Evolutionary conservation across 2,113 vertebrate genomes (phyloP).

Genomic region (Rhinopomastus cyanomelas): DNA sequence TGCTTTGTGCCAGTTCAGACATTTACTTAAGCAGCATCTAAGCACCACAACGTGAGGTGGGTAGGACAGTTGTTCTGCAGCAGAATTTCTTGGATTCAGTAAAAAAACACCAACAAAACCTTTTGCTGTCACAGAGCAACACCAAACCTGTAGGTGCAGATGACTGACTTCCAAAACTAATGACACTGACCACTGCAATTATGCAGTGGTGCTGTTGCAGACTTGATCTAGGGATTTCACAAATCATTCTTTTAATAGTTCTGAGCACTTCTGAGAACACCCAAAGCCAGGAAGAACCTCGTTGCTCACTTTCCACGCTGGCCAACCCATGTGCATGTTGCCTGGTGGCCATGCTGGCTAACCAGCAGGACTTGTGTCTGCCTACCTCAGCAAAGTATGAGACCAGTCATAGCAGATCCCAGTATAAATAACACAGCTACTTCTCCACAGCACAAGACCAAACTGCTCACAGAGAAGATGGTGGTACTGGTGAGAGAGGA

Average conservation of each 20-base stretch:
- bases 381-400: neutral
- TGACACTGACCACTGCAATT: constrained; percentile 7
- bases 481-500: neutral
- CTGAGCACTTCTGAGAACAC: neutral
- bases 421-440: neutral
- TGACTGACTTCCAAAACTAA: neutral
- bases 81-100: neutral
- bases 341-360: neutral
- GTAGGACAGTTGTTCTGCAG: neutral
- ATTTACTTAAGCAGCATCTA: neutral
- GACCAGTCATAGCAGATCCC: neutral
- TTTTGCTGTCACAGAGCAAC: constrained; percentile 10
- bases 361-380: neutral
- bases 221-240: neutral
- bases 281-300: neutral
- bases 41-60: neutral
- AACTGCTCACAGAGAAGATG: accelerated
- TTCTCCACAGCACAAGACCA: neutral
- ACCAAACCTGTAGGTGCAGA: neutral
- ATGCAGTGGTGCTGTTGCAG: neutral
- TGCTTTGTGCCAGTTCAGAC: neutral
- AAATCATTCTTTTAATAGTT: neutral
- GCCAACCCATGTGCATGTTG: no score
- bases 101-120: neutral
- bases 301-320: no score